These are phyloP conservation scores for Bergia puertoricense DNA, from an alignment of 92 coral and sea anemone species.

Conservation along the genomic window DNA sequence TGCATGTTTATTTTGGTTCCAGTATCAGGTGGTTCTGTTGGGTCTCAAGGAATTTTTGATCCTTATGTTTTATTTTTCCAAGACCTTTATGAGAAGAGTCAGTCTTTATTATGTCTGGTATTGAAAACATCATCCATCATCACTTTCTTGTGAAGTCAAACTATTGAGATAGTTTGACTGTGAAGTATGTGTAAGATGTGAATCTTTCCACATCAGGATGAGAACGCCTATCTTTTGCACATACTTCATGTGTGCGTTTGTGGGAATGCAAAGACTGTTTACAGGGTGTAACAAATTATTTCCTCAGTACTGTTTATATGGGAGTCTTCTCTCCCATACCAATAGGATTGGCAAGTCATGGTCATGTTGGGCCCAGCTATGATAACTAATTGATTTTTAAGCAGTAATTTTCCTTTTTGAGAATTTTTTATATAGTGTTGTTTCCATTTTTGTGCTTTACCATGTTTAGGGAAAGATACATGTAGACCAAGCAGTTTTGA, in stretches of 20 bases:
- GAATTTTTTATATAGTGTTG: neutral
- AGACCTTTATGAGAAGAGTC: neutral
- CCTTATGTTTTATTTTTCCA: neutral
- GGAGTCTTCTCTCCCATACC: neutral
- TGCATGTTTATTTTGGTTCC: neutral
- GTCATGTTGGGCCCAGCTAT: no score
- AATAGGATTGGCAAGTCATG: no score
- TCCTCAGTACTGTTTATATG: no score
- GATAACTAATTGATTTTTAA: no score
- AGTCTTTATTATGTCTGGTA: neutral
- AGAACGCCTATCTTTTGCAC: neutral
- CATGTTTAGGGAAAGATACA: neutral
- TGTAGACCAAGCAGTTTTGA: no score
- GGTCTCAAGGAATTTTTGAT: neutral
- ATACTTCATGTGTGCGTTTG: neutral
- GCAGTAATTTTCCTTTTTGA: neutral
- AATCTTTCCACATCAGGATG: neutral
- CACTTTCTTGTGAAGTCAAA: neutral
- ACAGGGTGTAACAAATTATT: constrained; percentile 20
- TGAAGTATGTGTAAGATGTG: neutral
- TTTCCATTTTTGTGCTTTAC: neutral
- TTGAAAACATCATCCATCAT: neutral
- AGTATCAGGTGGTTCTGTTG: neutral
- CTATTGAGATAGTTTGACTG: neutral
- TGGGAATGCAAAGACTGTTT: neutral